A percentile compares a stretch with the other conserved stretches of the same genome.
These are phyloP conservation scores for Drosophila kikkawai DNA, from an alignment of 1,140 invertebrate species.

Conservation along the genomic window DNA sequence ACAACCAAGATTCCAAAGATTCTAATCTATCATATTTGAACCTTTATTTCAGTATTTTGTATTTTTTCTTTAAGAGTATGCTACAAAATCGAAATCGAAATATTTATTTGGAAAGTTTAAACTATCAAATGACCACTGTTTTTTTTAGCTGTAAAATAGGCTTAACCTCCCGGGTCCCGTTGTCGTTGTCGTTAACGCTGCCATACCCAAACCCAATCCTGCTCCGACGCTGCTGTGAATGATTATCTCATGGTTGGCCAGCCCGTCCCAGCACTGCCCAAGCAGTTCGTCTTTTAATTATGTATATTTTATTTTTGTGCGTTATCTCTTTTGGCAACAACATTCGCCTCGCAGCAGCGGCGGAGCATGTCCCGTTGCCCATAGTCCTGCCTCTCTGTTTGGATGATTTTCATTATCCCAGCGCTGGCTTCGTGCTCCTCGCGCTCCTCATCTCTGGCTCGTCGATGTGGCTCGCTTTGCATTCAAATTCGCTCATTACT, in stretches of 20 bases:
- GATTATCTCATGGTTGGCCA: conserved; percentile 38
- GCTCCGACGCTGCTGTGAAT: conserved; percentile 27
- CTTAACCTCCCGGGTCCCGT: neutral
- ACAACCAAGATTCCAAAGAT: too few relatives aligned
- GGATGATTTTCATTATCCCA: conserved; percentile 56
- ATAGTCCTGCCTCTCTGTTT: conserved; percentile 22
- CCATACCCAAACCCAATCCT: neutral
- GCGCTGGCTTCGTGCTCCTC: conserved; percentile 39
- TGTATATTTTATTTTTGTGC: conserved; percentile 68
- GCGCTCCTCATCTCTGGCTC: conserved; percentile 20
- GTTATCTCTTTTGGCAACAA: conserved; percentile 63
- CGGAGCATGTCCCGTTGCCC: conserved; percentile 34
- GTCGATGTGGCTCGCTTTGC: conserved; percentile 55
- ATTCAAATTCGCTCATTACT: conserved; percentile 72
- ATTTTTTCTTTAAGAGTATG: too few relatives aligned
- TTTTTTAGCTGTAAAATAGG: neutral
- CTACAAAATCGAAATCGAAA: neutral
- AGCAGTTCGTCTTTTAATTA: conserved; percentile 54
- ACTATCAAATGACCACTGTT: neutral
- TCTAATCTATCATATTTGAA: too few relatives aligned
- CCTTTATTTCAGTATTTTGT: too few relatives aligned
- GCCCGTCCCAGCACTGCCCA: conserved; percentile 13
- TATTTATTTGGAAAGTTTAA: neutral
- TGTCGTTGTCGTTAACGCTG: neutral
- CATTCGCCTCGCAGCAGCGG: conserved; percentile 39